Conservation (phyloP, 2,113 vertebrate genomes). For the Apteryx owenii region DNA sequence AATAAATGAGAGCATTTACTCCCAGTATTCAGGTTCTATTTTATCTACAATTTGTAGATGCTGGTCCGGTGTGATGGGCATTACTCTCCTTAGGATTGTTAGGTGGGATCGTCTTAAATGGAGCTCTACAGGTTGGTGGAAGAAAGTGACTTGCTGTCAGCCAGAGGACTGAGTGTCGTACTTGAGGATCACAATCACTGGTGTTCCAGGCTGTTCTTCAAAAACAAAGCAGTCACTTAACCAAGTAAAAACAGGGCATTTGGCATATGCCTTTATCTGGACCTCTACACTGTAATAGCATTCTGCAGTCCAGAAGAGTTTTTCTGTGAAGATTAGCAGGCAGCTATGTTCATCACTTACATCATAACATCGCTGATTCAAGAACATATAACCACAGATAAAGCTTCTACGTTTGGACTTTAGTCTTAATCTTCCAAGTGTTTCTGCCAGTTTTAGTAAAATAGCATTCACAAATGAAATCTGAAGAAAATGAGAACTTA, state of each 20-base stretch:
- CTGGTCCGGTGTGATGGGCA: background rate
- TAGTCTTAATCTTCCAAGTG: background rate
- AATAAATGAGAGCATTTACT: background rate
- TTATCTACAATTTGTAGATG: background rate
- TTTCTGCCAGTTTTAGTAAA: background rate
- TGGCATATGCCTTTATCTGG: background rate
- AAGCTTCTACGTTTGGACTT: background rate
- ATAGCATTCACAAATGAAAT: background rate
- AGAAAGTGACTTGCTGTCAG: background rate
- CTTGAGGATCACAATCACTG: background rate
- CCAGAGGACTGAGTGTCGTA: background rate
- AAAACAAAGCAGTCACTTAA: background rate
- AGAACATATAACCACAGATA: background rate
- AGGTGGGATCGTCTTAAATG: background rate
- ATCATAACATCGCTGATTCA: background rate
- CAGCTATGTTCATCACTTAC: background rate
- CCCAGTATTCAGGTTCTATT: background rate
- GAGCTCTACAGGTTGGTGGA: background rate
- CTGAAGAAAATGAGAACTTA: background rate
- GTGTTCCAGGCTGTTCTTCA: background rate
- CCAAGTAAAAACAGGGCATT: background rate
- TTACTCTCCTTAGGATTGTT: background rate
- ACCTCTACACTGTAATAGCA: background rate
- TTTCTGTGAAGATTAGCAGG: background rate
- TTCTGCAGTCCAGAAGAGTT: background rate